Conservation (phyloP, 2,888 invertebrate genomes). For the Saturnia pavonia region DNA sequence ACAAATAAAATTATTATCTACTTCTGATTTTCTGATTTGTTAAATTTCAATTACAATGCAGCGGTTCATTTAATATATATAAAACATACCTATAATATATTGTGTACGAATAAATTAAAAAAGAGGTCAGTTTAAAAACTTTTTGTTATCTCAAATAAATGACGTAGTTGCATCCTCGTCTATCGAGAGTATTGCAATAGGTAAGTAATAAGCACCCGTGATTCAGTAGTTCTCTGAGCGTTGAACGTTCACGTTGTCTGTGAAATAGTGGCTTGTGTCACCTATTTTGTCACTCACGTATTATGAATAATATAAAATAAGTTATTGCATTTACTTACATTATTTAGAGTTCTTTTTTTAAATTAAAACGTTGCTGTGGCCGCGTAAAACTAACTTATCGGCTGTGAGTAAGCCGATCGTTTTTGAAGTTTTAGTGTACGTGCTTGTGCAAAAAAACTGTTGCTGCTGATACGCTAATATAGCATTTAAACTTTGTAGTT, state of each 20-base stretch:
- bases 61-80: no score
- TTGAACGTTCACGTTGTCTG: conserved; percentile 6
- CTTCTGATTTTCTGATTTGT: no score
- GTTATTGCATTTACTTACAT: not conserved
- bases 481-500: not conserved
- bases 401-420: not conserved
- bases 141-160: not conserved
- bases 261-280: not conserved
- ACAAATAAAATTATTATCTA: no score
- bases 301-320: not conserved
- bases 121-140: not conserved
- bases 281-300: not conserved
- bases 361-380: not conserved
- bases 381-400: not conserved
- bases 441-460: conserved; percentile 10
- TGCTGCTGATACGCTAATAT: not conserved
- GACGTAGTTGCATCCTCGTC: not conserved
- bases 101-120: not conserved
- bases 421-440: not conserved
- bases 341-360: not conserved
- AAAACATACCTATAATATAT: no score
- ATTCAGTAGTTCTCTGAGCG: not conserved
- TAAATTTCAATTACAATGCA: no score
- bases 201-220: not conserved
- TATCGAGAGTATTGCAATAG: conserved; percentile 9